Evolutionary conservation across 2,888 invertebrate species (phyloP).

Genomic region (Chymomyza caudatula): DNA sequence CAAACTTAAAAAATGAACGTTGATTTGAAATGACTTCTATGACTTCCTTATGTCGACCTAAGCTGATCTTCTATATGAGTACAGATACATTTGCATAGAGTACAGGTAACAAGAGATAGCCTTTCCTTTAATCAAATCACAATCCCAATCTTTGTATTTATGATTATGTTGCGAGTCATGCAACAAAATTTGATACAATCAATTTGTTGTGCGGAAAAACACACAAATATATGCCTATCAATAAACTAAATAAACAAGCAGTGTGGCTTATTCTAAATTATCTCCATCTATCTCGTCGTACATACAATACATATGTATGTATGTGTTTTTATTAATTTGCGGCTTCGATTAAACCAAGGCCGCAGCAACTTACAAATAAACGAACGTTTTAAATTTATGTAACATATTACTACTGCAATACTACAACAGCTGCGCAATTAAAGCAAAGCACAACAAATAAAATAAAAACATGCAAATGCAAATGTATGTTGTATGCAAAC

Average conservation of each 20-base stretch:
- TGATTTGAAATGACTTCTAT: no score
- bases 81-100: no score
- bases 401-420: constrained; percentile 5
- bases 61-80: no score
- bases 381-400: constrained; percentile 24
- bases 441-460: background rate
- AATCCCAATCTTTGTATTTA: background rate
- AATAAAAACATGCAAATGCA: constrained; percentile 13
- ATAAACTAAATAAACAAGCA: constrained; percentile 34
- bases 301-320: background rate
- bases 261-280: constrained; percentile 2
- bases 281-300: background rate
- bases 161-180: background rate
- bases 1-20: no score
- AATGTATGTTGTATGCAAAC: no score
- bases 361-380: background rate
- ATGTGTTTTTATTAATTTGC: constrained; percentile 25
- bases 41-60: no score
- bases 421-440: background rate
- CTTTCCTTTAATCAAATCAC: no score
- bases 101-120: no score
- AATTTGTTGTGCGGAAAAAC: constrained; percentile 15
- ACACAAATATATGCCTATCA: constrained; percentile 34
- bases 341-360: constrained; percentile 42
- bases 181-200: background rate